phyloP scores from a whole-genome alignment of 2,888 invertebrate genomes.

The Rhagonycha fulva region DNA sequence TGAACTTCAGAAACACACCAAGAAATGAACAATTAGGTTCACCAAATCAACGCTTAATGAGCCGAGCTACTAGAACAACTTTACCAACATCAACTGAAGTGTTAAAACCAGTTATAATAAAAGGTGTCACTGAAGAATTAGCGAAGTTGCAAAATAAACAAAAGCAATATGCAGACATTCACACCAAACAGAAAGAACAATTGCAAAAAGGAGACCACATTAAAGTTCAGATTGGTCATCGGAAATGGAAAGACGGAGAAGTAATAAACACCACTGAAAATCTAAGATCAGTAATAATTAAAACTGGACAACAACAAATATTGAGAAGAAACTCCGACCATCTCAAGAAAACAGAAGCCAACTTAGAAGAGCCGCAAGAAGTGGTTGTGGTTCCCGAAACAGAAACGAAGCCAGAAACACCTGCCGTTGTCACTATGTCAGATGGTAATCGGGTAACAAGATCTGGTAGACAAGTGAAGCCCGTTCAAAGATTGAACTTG shows the following conservation, averaged over 20 bases:
- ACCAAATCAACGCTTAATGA: background rate
- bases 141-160: background rate
- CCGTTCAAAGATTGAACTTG: background rate
- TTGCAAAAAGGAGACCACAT: background rate
- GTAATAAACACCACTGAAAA: background rate
- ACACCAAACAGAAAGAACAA: background rate
- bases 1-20: conserved; percentile 2
- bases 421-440: background rate
- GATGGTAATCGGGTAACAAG: background rate
- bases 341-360: background rate
- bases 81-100: too few relatives aligned
- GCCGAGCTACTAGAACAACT: background rate
- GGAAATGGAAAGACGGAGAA: too few relatives aligned
- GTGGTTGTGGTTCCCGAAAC: background rate
- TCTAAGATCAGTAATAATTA: background rate
- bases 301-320: background rate
- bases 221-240: background rate
- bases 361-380: background rate
- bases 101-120: background rate
- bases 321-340: background rate
- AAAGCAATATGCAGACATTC: background rate
- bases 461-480: background rate
- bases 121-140: background rate
- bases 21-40: conserved; percentile 5
- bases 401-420: background rate